Evolutionary conservation across 1,140 invertebrate genomes (phyloP).

Genomic region (Atta texana): DNA sequence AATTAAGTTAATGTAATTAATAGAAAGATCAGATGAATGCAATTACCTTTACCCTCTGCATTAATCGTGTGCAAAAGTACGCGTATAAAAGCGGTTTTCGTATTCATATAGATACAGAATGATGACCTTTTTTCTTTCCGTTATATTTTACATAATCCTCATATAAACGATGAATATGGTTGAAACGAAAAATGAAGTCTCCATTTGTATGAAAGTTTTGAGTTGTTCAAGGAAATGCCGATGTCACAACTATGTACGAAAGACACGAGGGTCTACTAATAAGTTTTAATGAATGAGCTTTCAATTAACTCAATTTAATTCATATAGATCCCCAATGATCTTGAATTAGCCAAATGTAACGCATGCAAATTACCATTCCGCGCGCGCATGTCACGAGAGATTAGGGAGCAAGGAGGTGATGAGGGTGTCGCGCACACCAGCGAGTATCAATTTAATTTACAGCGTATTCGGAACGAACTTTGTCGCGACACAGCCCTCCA

Average conservation of each 20-base stretch:
- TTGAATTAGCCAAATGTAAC: conserved; percentile 45
- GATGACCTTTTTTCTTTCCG: neutral
- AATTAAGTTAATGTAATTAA: conserved; percentile 36
- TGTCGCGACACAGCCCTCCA: conserved; percentile 35
- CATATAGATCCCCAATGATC: neutral
- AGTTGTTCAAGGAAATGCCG: neutral
- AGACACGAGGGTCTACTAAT: neutral
- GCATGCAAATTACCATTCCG: conserved; percentile 20
- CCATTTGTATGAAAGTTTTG: neutral
- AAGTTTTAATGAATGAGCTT: conserved; percentile 26
- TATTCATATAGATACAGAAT: neutral
- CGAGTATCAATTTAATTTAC: conserved; percentile 61
- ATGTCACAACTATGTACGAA: neutral
- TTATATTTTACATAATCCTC: neutral
- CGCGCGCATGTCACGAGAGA: conserved; percentile 30
- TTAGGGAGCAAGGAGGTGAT: conserved; percentile 43
- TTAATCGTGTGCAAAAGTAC: neutral
- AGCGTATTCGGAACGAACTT: conserved; percentile 41
- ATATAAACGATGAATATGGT: neutral
- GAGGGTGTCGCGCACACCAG: conserved; percentile 32
- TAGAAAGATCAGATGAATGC: neutral
- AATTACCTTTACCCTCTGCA: neutral
- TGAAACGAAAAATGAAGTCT: neutral
- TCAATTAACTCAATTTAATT: conserved; percentile 32
- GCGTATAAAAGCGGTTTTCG: neutral